A percentile compares a stretch with the other conserved stretches of the same genome.
These are phyloP conservation scores for Caranx ignobilis DNA, from an alignment of 2,113 vertebrate species.

Conservation along the genomic window DNA sequence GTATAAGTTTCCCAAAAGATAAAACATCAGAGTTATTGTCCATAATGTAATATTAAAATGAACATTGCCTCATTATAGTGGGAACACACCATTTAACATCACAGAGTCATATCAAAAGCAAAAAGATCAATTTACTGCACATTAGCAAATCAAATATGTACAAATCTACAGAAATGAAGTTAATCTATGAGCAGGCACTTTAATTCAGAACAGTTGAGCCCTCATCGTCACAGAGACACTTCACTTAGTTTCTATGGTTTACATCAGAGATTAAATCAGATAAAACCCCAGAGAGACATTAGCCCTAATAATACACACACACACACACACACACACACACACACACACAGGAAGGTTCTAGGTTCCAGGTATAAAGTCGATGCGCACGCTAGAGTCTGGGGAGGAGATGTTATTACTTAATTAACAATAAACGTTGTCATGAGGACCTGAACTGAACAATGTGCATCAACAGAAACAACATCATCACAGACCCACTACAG, in stretches of 20 bases:
- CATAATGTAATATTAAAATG: not conserved
- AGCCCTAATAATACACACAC: slow-evolving; percentile 53
- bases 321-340: not conserved
- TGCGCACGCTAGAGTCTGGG: slow-evolving; percentile 66
- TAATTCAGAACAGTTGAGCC: slow-evolving; percentile 75
- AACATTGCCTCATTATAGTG: slow-evolving; percentile 21
- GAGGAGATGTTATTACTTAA: slow-evolving; percentile 10
- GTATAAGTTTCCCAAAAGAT: not conserved
- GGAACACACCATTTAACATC: slow-evolving; percentile 7
- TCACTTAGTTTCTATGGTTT: slow-evolving; percentile 17
- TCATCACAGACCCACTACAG: no score
- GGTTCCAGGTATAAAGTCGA: slow-evolving; percentile 47
- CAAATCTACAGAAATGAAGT: slow-evolving; percentile 63
- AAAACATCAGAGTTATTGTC: slow-evolving; percentile 18
- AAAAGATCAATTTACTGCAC: slow-evolving; percentile 56
- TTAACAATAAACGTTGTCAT: slow-evolving; percentile 6
- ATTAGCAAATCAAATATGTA: slow-evolving; percentile 72
- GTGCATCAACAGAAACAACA: no score
- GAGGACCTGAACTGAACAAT: no score
- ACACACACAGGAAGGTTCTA: slow-evolving; percentile 58
- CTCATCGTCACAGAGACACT: slow-evolving; percentile 54
- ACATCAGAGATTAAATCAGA: slow-evolving; percentile 23
- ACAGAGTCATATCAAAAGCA: slow-evolving; percentile 43
- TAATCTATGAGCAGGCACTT: slow-evolving; percentile 78
- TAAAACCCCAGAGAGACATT: slow-evolving; percentile 48